Evolutionary conservation across 2,888 invertebrate genomes (phyloP), one percentile per base, ranked within the genome.

Genomic region (Drosophila nr. perissopoda): DNA sequence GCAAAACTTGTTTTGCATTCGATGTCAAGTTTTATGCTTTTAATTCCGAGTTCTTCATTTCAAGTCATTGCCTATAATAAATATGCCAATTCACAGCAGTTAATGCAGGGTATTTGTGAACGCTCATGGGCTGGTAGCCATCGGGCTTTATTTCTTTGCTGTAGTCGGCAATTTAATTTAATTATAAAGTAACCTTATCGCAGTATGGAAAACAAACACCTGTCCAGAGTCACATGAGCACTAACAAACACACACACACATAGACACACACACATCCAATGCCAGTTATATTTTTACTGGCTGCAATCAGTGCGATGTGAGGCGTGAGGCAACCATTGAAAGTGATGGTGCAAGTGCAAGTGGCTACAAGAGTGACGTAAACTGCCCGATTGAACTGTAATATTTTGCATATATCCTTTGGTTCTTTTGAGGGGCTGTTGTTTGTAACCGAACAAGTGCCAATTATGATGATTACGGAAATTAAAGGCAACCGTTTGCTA

Each of bases 101-200:
- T n/a, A 42, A 42, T 31, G n/a, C 6, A 42, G 54, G 45, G 10
- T 54, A 38, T 40, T 25, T 29, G 33, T 13, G 31, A 51, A 31
- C 8, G 31, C 11, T 18, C 29, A 8, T 11, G 29, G 56, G 7
- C 4, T 16, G 16, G 31, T 16, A n/a, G 29, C 36, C 36, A 49
- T 36, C 25, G 10, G 48, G 25, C 36, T 45, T 59, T 65, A 52
- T 64, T 64, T 69, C 54, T 73, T 66, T 36, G 52, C 67, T 70
- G 73, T 81, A 73, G 87, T 58, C 73, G 59, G 68, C 81, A 86
- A 88, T 87, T 90, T 78, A 81, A 83, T 83, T 89, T 89, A 90
- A 87, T 87, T 72, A 89, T 83, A 87, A 83, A 76, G 87, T 73
- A 87, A 86, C 77, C 73, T 75, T 73, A 86, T 88, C 80, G 73